These are phyloP conservation scores for Tarsius wallacei DNA, from an alignment of 2,797 vertebrate genomes.

Conservation along the genomic window DNA sequence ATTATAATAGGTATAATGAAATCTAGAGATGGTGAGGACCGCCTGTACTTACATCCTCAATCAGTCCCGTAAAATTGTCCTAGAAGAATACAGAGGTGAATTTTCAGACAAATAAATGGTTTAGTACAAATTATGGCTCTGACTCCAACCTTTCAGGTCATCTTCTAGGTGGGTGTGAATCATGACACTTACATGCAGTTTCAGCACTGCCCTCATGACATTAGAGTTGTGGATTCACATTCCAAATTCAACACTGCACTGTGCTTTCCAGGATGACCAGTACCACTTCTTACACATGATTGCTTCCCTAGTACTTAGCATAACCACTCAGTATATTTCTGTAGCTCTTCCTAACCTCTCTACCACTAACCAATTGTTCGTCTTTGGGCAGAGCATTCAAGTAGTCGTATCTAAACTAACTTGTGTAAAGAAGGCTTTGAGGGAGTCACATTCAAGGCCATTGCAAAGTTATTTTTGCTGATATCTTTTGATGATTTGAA, in stretches of 20 bases:
- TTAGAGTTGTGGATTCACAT: not conserved
- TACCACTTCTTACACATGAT: no score
- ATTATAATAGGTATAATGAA: not conserved
- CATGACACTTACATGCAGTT: not conserved
- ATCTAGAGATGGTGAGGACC: not conserved
- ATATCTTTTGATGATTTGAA: not conserved
- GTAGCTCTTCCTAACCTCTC: not conserved
- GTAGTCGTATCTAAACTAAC: not conserved
- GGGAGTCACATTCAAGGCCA: not conserved
- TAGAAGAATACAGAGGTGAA: not conserved
- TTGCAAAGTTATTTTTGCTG: conserved; percentile 15
- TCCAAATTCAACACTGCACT: not conserved
- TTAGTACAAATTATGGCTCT: not conserved
- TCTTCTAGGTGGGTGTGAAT: not conserved
- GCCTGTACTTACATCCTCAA: not conserved
- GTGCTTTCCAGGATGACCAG: not conserved
- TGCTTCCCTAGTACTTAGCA: not conserved
- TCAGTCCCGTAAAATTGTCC: not conserved
- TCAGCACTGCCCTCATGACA: rapidly evolving
- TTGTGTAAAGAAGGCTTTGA: not conserved
- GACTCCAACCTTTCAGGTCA: not conserved
- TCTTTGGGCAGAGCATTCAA: not conserved
- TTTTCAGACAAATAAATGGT: not conserved
- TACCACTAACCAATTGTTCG: not conserved
- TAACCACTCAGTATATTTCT: not conserved